Evolutionary conservation across 2,797 vertebrate genomes (phyloP), one percentile per base, ranked within the genome.

Genomic region (Siniperca scherzeri): DNA sequence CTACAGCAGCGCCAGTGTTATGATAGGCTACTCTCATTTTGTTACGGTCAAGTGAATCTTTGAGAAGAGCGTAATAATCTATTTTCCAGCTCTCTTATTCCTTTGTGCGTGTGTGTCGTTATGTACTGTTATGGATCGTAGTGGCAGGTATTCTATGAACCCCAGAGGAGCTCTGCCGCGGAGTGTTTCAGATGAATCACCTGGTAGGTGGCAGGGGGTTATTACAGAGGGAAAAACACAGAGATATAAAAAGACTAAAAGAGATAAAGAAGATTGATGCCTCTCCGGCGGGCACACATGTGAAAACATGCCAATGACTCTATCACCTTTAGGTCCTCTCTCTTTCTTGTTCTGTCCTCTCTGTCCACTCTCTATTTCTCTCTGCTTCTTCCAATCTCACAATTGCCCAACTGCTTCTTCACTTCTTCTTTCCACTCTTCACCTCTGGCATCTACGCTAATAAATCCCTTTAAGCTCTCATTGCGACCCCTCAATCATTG

Each of bases 211-310:
- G 90, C 92, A 92, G 87, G 85, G 86, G 92, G 91, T 95, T 95
- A 94, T 94, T 93, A 92, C 84, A 83, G 78, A 88, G 82, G 90
- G 89, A 89, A 91, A 94, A 94, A 93, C 86, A 93, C 79, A 5
- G 53, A 77, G 82, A 91, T 87, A 91, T 90, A 91, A 89, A 89
- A 90, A 89, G 90, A 91, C 85, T 87, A 80, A 85, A 85, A 88
- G 88, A 90, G 91, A 94, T 95, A 94, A 94, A 96, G 89, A 90
- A 92, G 91, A 95, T 92, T 93, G 93, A 95, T 95, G 90, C 74
- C 82, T 84, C 91, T 90, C 88, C 81, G 66, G 79, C 52, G 77
- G 86, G 82, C 80, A 78, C 83, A 81, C 57, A 73, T 88, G 88
- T 92, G 90, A 93, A 93, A 92, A 92, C 92, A 92, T 86, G 87